Base-by-base conservation (phyloP, 1,140 invertebrate species). In the Musca domestica region DNA sequence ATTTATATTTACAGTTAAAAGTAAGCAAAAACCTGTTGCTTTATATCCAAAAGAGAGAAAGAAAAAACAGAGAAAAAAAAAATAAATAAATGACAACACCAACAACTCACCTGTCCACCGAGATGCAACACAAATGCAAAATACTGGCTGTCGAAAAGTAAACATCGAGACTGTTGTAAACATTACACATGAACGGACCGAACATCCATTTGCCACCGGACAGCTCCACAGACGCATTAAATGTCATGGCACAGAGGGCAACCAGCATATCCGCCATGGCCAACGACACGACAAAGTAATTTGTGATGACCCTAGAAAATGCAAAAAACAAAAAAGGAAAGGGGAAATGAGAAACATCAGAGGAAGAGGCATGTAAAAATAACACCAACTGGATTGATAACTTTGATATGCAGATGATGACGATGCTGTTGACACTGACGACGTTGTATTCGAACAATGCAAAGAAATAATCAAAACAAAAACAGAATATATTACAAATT, bases 141-240 rank as follows among this genome's bases (percentile, higher is more conserved):
- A 98, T 96, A 34, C 93, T 95, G 0, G 94, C 94, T 7, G 95
- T 98, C 41, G 92, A 95, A 80, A 97, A 98, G 75, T 98, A 94
- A 4, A 98, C 96, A 81, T 98, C 96, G 71, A 96, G 86, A 14
- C 94, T 94, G 81, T 95, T 96, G 88, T 93, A 98, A 69, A 97
- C 86, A 83, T 97, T 93, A 86, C 96, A 98, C 88, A 96, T 91
- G 70, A 91, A 86, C 73, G 89, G 86, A 1, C 93, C 92, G 77
- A 98, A 96, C 66, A 94, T 82, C 96, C 96, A 98, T 69, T 82
- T 83, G 30, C 88, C 84, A 19, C 88, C 84, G 22, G 89, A 91
- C 3, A 95, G 78, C 76, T 94, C 91, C 7, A 94, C 88, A 74
- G 90, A 92, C 19, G 94, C 93, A 83, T 96, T 98, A 83, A 98